A percentile compares a stretch with the other conserved stretches of the same genome.
phyloP scores from a whole-genome alignment of 2,888 invertebrate species.

The Epinotia demarniana region DNA sequence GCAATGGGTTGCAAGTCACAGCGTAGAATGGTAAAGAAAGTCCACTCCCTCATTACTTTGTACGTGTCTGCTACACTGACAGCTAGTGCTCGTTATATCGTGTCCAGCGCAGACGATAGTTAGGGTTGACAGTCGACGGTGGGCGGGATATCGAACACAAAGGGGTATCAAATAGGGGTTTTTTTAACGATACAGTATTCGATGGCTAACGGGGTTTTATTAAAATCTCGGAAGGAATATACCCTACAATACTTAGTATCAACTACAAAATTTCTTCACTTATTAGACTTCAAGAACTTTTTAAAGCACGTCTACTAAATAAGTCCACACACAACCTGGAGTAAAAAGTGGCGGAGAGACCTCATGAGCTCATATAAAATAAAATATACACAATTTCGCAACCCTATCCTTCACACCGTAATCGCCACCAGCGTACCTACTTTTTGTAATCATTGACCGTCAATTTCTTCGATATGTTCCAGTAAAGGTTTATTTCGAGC shows the following conservation, averaged over 20 bases:
- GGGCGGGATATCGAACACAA: not conserved
- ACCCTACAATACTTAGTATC: too few species aligned
- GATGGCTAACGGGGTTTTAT: too few species aligned
- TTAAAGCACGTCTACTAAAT: too few species aligned
- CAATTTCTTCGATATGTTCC: not conserved
- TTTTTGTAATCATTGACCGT: conserved; percentile 19
- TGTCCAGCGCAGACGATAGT: conserved; percentile 24
- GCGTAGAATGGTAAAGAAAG: conserved; percentile 14
- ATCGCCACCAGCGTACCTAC: not conserved
- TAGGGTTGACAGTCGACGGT: conserved; percentile 8
- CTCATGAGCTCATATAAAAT: too few species aligned
- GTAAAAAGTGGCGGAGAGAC: too few species aligned
- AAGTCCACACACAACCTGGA: too few species aligned
- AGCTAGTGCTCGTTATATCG: conserved; percentile 40
- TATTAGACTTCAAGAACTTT: too few species aligned
- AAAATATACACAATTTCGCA: too few species aligned
- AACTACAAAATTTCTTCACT: too few species aligned
- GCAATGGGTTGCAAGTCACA: not conserved
- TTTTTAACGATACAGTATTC: not conserved
- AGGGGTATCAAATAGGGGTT: not conserved
- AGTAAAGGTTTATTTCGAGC: not conserved
- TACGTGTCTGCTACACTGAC: conserved; percentile 28
- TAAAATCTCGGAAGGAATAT: too few species aligned
- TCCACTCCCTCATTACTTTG: conserved; percentile 37
- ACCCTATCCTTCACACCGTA: not conserved